Percentiles rank a stretch among this genome's conserved stretches.
These are phyloP conservation scores for Drosophila setifemur DNA, from an alignment of 1,140 invertebrate species.

Conservation along the genomic window DNA sequence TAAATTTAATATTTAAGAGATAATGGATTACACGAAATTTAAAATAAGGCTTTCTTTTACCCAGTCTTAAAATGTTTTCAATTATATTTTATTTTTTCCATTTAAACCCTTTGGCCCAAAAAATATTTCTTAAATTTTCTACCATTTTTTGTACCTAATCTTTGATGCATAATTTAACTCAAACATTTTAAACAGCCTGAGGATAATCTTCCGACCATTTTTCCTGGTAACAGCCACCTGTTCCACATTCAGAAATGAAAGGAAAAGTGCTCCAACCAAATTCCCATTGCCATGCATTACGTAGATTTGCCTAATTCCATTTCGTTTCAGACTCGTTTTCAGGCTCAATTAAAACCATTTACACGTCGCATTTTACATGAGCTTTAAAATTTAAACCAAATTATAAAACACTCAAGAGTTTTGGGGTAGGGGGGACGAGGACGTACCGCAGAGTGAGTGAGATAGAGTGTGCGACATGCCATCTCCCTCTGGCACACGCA, in stretches of 20 bases:
- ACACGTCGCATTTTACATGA: constrained; percentile 66
- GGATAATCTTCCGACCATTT: no score
- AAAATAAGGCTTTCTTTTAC: no score
- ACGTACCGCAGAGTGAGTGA: constrained; percentile 1
- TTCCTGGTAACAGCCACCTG: no score
- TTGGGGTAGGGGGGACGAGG: not conserved
- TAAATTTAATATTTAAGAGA: not conserved
- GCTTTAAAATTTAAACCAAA: constrained; percentile 69
- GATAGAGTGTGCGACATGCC: not conserved
- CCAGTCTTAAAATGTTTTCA: no score
- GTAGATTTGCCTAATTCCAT: constrained; percentile 55
- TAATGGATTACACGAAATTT: no score
- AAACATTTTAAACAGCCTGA: no score
- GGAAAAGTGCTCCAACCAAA: not conserved
- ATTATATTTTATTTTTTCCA: no score
- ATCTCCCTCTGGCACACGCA: constrained; percentile 25
- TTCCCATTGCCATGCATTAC: not conserved
- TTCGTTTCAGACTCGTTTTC: constrained; percentile 64
- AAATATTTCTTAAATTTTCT: no score
- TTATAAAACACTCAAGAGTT: constrained; percentile 58
- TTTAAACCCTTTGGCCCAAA: no score
- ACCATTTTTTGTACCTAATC: no score
- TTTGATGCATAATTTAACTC: no score
- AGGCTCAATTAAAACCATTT: constrained; percentile 76
- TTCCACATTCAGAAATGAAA: constrained; percentile 20